Base-by-base conservation (phyloP, 2,113 vertebrate genomes). In the Shinisaurus crocodilurus region DNA sequence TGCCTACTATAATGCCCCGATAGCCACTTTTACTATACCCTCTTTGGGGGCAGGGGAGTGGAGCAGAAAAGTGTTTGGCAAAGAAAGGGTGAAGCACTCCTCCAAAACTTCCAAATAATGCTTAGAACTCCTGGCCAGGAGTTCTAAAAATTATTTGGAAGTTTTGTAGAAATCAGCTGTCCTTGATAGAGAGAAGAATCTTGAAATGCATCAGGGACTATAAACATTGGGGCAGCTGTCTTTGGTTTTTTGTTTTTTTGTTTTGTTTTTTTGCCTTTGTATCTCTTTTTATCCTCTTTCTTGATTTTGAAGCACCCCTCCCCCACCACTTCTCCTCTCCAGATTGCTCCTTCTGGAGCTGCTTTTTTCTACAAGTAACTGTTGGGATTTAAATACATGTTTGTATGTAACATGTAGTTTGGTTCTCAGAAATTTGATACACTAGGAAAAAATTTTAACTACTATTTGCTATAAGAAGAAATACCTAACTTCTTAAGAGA, bases 401-500 rank as follows among this genome's bases (percentile, higher is more conserved):
- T 54, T 70, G 23, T 70, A 67, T 88, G 63, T 29, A 88, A 82
- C 20, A 43, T 45, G 6, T 43, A 69, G 16, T 72, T 89, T 82
- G 63, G 34, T 88, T 32, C 40, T 72, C 40, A 48, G 45, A 65
- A 45, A 79, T 79, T 25, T 88, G 27, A 79, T 67, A 65, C 3
- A 5, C 48, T 74, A 12, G 45, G 15, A 75, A 60, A 60, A 57
- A 75, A 5, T 86, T 94, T 90, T 80, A 57, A 75, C 34, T 94
- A 86, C 20, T 77, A 89, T 89, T 91, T 91, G 70, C 86, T 81
- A 43, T 81, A 87, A 80, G 82, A 91, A 67, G 70, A 45, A 48
- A 79, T 13, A 37, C 63, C 8, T n/a, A 89, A 89, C 82, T 83
- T 92, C 94, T 94, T 91, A 88, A 34, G 92, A 91, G 91, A 92